These are phyloP conservation scores for Cheumatopsyche charites DNA, from an alignment of 1,140 invertebrate species.

Conservation along the genomic window DNA sequence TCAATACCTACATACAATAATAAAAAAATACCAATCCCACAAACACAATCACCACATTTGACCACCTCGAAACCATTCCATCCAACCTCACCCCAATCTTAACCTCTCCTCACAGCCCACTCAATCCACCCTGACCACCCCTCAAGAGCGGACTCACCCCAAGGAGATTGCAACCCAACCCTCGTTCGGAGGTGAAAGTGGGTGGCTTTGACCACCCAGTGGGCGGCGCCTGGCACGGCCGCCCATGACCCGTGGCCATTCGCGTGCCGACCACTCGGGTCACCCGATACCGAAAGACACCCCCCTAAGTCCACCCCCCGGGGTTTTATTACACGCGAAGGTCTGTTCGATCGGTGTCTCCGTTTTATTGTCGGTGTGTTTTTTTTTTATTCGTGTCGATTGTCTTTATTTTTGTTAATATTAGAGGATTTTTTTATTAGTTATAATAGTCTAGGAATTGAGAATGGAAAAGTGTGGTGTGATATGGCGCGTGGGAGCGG, in stretches of 20 bases:
- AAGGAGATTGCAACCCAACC: constrained; percentile 17
- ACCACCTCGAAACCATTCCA: no score
- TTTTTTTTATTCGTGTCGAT: not conserved
- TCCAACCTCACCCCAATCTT: no score
- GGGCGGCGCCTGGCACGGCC: constrained; percentile 45
- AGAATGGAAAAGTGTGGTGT: no score
- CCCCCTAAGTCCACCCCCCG: not conserved
- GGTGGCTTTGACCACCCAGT: constrained; percentile 11
- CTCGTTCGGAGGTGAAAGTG: not conserved
- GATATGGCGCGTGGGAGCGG: no score
- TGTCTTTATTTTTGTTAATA: not conserved
- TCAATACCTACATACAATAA: no score
- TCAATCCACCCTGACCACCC: no score
- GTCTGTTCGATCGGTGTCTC: not conserved
- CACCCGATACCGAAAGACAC: not conserved
- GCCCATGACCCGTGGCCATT: constrained; percentile 48
- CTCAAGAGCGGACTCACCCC: no score
- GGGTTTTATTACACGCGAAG: no score
- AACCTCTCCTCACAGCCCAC: no score
- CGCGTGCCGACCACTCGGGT: constrained; percentile 38
- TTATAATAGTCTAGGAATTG: no score
- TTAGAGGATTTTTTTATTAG: not conserved
- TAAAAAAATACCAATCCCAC: no score
- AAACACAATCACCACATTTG: no score
- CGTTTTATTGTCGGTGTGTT: not conserved